Evolutionary conservation across 1,140 invertebrate genomes (phyloP), one percentile per base, ranked within the genome.

Genomic region (Asobara japonica): DNA sequence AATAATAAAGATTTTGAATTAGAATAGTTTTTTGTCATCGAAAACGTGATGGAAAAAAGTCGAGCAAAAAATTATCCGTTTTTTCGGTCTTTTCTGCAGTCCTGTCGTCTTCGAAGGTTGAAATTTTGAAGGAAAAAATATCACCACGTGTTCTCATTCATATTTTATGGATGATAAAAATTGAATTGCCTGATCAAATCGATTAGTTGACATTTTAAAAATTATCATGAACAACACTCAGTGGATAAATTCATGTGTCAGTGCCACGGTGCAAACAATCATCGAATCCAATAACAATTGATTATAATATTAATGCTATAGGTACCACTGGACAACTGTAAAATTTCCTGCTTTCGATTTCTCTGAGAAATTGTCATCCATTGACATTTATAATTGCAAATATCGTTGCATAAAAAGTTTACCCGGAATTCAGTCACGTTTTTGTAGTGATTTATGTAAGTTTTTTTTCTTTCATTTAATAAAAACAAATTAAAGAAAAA

Each of bases 181-280:
- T n/a, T n/a, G n/a, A n/a, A n/a, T n/a, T n/a, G n/a, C n/a, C n/a
- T n/a, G n/a, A n/a, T n/a, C n/a, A n/a, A n/a, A n/a, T n/a, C n/a
- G n/a, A n/a, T n/a, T n/a, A n/a, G n/a, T n/a, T 27, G 13, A 30
- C 36, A 64, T 70, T 70, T 29, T 18, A 60, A 64, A 30, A 70
- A 62, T 31, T 30, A 3, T 70, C 38, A 29, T 8, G 38, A 48
- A 25, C 60, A 45, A 71, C 41, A 65, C 27, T 33, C 62, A 56
- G 27, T 56, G 41, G 25, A 65, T 65, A 65, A 81, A 71, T 77
- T 82, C 75, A 81, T 85, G 84, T 85, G 78, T 85, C 82, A 86
- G 85, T 87, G 85, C 83, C 85, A 86, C 85, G 84, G 86, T 87
- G 86, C 86, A 87, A 87, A 86, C 86, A 86, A 86, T 86, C 78